Base-by-base conservation (phyloP, 2,888 invertebrate species). In the Lissocephala sabroskyi region DNA sequence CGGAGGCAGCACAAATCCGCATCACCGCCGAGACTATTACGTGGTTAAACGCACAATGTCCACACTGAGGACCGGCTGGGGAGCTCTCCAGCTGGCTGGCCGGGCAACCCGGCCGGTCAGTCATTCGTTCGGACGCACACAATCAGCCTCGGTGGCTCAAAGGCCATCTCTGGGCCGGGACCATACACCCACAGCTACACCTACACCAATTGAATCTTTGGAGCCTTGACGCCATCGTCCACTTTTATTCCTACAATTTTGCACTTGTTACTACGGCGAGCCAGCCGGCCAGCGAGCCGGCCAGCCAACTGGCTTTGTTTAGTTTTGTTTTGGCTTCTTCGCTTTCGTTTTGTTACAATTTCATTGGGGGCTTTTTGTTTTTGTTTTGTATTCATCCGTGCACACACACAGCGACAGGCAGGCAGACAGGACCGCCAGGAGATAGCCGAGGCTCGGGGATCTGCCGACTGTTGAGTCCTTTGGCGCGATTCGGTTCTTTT, bases 21-120 rank as follows among this genome's bases (percentile, higher is more conserved):
- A 57, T 44, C 41, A 48, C 52, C 53, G 39, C 47, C 39, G 45
- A 49, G 54, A 54, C 54, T 59, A 54, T 59, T 59, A 54, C 59
- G 59, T 59, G 59, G 59, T 59, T 59, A 59, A 59, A 59, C 59
- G 59, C 59, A 59, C 45, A 50, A 55, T 59, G 49, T 54, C 54
- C 59, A 59, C 56, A 50, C 39, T 42, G 50, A 17, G 44, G 35
- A 23, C 35, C 37, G n/a, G 18, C 11, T 19, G 5, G 37, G 35
- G 14, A 35, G 19, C 16, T 37, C 18, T 18, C 35, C 33, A 23
- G 23, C 19, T 7, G 16, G 35, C 33, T 19, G 35, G 55, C 50
- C 56, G 19, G n/a, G n/a, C n/a, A n/a, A 19, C 50, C 56, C 56
- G 45, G 45, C 41, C 50, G 50, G 50, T 40, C 56, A 43, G 50